A percentile compares a stretch with the other conserved stretches of the same genome.
These are phyloP conservation scores for Apteryx owenii DNA, from an alignment of 2,113 vertebrate species.

Conservation along the genomic window DNA sequence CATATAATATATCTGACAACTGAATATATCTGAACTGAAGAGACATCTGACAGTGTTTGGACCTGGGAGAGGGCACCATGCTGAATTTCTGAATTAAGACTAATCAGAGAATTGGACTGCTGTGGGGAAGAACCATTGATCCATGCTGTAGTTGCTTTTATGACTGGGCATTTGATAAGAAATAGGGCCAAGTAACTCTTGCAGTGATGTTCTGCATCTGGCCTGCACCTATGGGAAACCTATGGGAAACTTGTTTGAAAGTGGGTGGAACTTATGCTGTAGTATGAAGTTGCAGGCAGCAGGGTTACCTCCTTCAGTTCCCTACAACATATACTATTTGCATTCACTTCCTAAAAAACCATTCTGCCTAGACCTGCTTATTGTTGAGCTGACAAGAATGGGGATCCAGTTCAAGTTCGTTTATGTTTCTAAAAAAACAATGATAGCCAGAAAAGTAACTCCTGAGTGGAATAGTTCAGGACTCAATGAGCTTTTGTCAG, in stretches of 20 bases:
- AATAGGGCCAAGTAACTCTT: not conserved
- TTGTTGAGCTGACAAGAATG: not conserved
- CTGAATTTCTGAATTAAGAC: not conserved
- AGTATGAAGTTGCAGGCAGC: not conserved
- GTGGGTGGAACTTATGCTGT: not conserved
- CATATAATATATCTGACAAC: not conserved
- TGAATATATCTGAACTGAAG: not conserved
- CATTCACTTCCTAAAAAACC: not conserved
- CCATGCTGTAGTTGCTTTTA: not conserved
- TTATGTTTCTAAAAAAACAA: not conserved
- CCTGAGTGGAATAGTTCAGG: not conserved
- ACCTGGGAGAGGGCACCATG: not conserved
- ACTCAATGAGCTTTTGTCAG: not conserved
- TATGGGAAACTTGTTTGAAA: not conserved
- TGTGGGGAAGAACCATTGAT: not conserved
- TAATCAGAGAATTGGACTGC: not conserved
- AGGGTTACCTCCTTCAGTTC: rapidly evolving
- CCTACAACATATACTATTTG: not conserved
- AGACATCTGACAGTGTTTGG: not conserved
- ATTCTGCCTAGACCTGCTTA: not conserved
- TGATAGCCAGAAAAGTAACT: not conserved
- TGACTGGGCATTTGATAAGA: not conserved
- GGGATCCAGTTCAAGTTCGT: not conserved
- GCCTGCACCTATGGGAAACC: not conserved
- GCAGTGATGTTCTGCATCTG: not conserved